Percentiles rank a stretch among this genome's conserved stretches.
Conservation (phyloP, 2,888 invertebrate species). For the Ethmia dodecea region DNA sequence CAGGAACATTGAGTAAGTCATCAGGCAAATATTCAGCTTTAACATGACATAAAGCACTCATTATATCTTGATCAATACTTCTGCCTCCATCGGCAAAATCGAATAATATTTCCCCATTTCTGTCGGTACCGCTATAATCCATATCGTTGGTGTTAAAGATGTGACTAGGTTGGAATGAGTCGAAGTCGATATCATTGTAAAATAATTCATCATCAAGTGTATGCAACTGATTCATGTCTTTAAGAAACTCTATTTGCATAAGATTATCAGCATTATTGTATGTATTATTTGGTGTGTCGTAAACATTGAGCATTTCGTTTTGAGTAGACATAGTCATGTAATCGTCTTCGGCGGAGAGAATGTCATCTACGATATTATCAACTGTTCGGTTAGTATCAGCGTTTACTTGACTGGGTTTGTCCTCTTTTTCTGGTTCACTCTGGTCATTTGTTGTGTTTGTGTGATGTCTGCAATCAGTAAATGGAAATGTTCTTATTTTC, state of each 20-base stretch:
- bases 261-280: conserved; percentile 42
- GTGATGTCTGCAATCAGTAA: conserved; percentile 44
- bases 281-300: conserved; percentile 29
- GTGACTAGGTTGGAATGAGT: conserved; percentile 53
- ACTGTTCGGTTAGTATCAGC: conserved; percentile 42
- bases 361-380: conserved; percentile 66
- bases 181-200: conserved; percentile 64
- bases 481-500: too few species aligned
- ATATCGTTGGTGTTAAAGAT: conserved; percentile 51
- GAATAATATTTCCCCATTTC: conserved; percentile 46
- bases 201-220: conserved; percentile 60
- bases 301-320: conserved; percentile 41
- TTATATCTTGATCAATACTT: conserved; percentile 57
- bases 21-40: conserved; percentile 52
- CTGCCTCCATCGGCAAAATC: conserved; percentile 47
- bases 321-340: conserved; percentile 54
- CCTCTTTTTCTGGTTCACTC: conserved; percentile 29
- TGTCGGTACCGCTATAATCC: conserved; percentile 40
- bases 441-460: conserved; percentile 23
- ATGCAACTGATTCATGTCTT: conserved; percentile 65
- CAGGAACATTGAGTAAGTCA: conserved; percentile 45
- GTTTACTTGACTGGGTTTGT: conserved; percentile 23
- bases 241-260: conserved; percentile 61
- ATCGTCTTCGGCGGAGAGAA: conserved; percentile 64
- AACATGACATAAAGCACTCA: conserved; percentile 51